Evolutionary conservation across 2,888 invertebrate genomes (phyloP).

Genomic region (Rhaphigaster nebulosa): DNA sequence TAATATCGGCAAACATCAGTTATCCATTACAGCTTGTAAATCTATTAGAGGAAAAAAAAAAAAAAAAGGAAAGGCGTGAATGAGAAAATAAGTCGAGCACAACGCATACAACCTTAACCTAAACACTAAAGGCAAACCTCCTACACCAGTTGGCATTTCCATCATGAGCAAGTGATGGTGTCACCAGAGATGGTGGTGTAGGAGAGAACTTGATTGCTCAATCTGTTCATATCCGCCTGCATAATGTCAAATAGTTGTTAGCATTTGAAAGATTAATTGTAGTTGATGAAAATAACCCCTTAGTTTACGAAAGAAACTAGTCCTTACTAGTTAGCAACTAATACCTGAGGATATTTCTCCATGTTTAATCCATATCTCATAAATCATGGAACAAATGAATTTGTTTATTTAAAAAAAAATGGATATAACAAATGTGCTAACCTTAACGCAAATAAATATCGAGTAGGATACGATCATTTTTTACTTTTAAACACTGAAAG

Average conservation of each 20-base stretch:
- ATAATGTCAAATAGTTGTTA: neutral
- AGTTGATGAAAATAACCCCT: neutral
- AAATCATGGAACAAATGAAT: too few species aligned
- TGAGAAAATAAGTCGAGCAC: neutral
- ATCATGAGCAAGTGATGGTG: slow-evolving; percentile 10
- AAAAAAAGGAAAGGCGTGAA: neutral
- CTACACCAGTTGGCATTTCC: slow-evolving; percentile 24
- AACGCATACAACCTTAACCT: slow-evolving; percentile 17
- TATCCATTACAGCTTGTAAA: too few species aligned
- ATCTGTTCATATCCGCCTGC: neutral
- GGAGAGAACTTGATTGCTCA: neutral
- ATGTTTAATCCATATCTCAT: neutral
- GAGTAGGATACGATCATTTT: too few species aligned
- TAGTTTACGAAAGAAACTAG: neutral
- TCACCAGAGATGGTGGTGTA: neutral
- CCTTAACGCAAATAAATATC: too few species aligned
- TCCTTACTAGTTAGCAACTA: neutral
- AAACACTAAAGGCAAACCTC: slow-evolving; percentile 30
- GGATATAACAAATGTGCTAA: too few species aligned
- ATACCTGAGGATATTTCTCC: neutral
- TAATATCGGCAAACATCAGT: too few species aligned
- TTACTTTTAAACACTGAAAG: too few species aligned
- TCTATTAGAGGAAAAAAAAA: too few species aligned
- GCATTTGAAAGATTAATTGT: neutral
- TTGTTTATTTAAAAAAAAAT: too few species aligned